phyloP scores from a whole-genome alignment of 2,797 vertebrate genomes.

The Neosilurus mollespiculum region DNA sequence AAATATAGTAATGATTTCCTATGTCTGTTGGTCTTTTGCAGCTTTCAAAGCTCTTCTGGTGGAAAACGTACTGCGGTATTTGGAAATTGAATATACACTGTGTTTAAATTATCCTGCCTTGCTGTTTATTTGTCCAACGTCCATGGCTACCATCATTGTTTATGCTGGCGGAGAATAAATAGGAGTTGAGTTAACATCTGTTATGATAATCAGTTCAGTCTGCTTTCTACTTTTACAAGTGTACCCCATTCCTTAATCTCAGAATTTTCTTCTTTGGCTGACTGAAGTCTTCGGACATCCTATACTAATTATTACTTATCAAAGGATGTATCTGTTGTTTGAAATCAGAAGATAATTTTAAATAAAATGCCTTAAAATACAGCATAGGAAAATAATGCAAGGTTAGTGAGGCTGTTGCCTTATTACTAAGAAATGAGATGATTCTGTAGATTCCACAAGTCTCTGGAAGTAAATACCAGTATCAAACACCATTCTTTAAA shows the following conservation, averaged over 20 bases:
- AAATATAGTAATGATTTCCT: conserved; percentile 35
- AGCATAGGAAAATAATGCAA: not conserved
- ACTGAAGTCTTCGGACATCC: conserved; percentile 20
- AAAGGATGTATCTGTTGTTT: not conserved
- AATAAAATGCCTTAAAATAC: too few relatives aligned
- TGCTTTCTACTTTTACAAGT: conserved; percentile 57
- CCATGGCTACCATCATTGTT: conserved; percentile 69
- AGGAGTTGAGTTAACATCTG: conserved; percentile 69
- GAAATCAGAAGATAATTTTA: not conserved
- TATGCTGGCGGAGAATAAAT: conserved; percentile 64
- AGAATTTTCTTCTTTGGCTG: conserved; percentile 47
- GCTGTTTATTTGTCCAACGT: conserved; percentile 67
- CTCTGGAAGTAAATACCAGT: not conserved
- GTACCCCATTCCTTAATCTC: conserved; percentile 44
- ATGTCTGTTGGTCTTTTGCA: not conserved
- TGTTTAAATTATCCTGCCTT: conserved; percentile 55
- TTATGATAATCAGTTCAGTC: conserved; percentile 67
- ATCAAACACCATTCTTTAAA: not conserved
- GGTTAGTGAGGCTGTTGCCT: not conserved
- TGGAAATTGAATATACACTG: conserved; percentile 35
- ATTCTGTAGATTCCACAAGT: not conserved
- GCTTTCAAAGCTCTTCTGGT: conserved; percentile 42
- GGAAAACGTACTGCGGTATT: conserved; percentile 51
- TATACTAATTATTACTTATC: not conserved
- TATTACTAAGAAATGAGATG: not conserved